phyloP scores from a whole-genome alignment of 2,888 invertebrate species.

The Drosophila nr. fundita region DNA sequence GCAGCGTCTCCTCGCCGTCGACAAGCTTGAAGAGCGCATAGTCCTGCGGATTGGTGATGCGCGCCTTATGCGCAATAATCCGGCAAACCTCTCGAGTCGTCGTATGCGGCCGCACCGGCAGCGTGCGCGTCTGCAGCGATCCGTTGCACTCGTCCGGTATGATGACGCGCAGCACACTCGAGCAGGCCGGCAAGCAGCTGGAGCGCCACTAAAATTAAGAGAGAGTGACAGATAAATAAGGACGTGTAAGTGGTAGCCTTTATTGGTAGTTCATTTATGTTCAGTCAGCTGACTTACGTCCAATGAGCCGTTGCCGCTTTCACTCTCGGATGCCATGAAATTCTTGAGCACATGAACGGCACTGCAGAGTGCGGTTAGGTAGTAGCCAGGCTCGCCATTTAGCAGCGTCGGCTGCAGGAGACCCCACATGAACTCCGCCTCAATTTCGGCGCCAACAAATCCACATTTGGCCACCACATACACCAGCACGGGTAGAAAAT shows the following conservation, averaged over 20 bases:
- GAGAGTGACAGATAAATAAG: background rate
- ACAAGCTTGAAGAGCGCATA: slow-evolving; percentile 96
- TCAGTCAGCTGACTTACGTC: slow-evolving; percentile 79
- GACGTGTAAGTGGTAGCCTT: background rate
- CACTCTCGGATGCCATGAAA: slow-evolving; percentile 84
- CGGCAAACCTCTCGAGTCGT: slow-evolving; percentile 96
- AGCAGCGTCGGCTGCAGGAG: slow-evolving; percentile 95
- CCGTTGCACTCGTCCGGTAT: slow-evolving; percentile 97
- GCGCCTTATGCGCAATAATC: slow-evolving; percentile 97
- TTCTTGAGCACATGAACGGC: slow-evolving; percentile 88
- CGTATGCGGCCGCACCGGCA: slow-evolving; percentile 97
- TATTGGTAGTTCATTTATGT: background rate
- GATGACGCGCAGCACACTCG: slow-evolving; percentile 94
- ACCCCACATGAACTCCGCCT: slow-evolving; percentile 98
- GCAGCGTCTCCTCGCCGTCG: slow-evolving; percentile 95
- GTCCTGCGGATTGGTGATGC: slow-evolving; percentile 98
- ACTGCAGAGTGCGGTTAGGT: slow-evolving; percentile 96
- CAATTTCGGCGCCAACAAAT: slow-evolving; percentile 96
- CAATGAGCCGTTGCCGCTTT: slow-evolving; percentile 84
- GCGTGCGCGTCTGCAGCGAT: slow-evolving; percentile 94
- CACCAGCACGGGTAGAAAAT: slow-evolving; percentile 95
- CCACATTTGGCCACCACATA: slow-evolving; percentile 96
- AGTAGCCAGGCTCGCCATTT: slow-evolving; percentile 97
- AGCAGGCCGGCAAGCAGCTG: slow-evolving; percentile 86
- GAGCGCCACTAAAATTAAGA: slow-evolving; percentile 86